Base-by-base conservation (phyloP, 2,797 vertebrate species). In the Nothura maculosa region DNA sequence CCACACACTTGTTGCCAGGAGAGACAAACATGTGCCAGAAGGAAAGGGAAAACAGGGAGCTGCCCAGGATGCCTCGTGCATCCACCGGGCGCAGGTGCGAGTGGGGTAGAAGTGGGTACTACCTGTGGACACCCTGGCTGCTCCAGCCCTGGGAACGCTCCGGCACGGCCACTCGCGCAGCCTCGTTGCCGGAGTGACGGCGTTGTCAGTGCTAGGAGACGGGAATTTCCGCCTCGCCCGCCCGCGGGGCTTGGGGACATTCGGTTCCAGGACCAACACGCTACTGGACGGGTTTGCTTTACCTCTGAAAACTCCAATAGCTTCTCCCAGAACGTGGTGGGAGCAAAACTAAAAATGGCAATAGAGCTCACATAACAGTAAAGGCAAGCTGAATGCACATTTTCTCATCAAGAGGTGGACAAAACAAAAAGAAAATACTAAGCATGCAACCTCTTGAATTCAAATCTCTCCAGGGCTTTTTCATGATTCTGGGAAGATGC, bases 151-250 rank as follows among this genome's bases (percentile, higher is more conserved):
- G 70, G 54, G 48, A 93, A 60, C 34, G 32, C 87, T 90, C 87
- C 27, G 47, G 63, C 76, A 9, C 75, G 47, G 85, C n/a, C 50
- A 74, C 79, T 61, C 81, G 64, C 89, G 81, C 54, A 48, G 73
- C 47, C 69, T 62, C 0, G 94, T 94, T 87, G 72, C 81, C 89
- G 58, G 80, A 93, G 96, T 48, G 93, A 97, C 95, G 87, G 94
- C 81, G 82, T 83, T 66, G 62, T 76, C 69, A 75, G 77, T 68
- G 83, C 95, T 55, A 85, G 63, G 92, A 92, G 67, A 93, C 95
- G 64, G 76, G 38, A 94, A 94, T 62, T 92, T 58, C 76, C 86
- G 76, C 76, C 93, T 90, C 70, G 85, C 68, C 60, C 67, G 67
- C 62, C 57, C 75, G 58, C 47, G 60, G 79, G 75, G 54, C 69